Conservation (phyloP, 2,797 vertebrate species). For the Pelochelys cantorii region DNA sequence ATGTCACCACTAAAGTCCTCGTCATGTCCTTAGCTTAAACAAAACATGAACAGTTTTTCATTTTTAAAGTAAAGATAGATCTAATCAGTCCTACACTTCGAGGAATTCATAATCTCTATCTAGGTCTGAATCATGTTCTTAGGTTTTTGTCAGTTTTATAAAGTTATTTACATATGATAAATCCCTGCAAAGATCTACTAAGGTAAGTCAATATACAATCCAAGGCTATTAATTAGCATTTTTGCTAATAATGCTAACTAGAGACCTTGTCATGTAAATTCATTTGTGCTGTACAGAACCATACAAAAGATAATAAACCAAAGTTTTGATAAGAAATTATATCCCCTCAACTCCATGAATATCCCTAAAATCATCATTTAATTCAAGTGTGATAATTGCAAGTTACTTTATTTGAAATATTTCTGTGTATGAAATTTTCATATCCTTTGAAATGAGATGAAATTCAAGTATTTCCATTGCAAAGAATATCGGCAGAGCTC, state of each 20-base stretch:
- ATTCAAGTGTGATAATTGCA: not conserved
- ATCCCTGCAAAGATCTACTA: not conserved
- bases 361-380: slow-evolving; percentile 13
- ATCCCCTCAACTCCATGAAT: not conserved
- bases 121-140: not conserved
- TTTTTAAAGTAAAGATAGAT: not conserved
- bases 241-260: slow-evolving; percentile 19
- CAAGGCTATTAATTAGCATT: not conserved
- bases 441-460: not conserved
- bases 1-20: not conserved
- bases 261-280: slow-evolving; percentile 23
- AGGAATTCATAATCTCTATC: not conserved
- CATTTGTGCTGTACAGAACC: not conserved
- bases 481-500: rapidly evolving
- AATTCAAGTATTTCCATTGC: not conserved
- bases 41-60: not conserved
- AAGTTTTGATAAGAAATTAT: not conserved
- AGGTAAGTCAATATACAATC: not conserved
- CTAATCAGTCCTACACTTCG: not conserved
- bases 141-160: not conserved
- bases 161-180: not conserved
- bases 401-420: not conserved
- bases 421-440: not conserved
- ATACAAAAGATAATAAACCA: slow-evolving; percentile 23
- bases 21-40: not conserved